These are phyloP conservation scores for Netelia inedita DNA, from an alignment of 2,888 invertebrate species.

Conservation along the genomic window DNA sequence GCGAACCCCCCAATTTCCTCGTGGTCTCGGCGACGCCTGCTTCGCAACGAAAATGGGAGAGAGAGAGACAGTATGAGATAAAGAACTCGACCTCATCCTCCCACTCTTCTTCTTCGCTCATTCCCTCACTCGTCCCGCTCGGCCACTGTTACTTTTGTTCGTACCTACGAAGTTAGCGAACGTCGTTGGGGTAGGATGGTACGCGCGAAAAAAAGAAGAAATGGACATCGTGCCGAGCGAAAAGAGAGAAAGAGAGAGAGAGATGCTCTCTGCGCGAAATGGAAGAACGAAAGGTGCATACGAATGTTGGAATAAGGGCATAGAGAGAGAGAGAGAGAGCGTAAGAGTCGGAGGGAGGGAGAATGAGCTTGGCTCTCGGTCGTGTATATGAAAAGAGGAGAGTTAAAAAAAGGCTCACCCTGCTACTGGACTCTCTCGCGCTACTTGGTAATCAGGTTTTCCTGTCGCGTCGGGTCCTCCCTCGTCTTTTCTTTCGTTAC, in stretches of 20 bases:
- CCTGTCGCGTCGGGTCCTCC: constrained; percentile 62
- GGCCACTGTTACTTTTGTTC: constrained; percentile 63
- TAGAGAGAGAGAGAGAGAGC: constrained; percentile 12
- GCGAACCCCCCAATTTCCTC: constrained; percentile 66
- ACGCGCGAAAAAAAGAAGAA: constrained; percentile 33
- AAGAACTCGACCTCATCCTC: constrained; percentile 10
- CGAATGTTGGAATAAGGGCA: not conserved
- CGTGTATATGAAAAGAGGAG: constrained; percentile 64
- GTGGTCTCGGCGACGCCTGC: constrained; percentile 28
- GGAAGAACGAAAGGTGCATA: constrained; percentile 77
- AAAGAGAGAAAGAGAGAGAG: constrained; percentile 21
- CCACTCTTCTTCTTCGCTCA: constrained; percentile 17
- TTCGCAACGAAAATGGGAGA: constrained; percentile 3
- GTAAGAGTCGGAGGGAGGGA: constrained; percentile 16
- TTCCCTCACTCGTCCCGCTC: constrained; percentile 20
- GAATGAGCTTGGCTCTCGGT: constrained; percentile 42
- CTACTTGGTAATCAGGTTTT: constrained; percentile 68
- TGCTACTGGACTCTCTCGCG: constrained; percentile 57
- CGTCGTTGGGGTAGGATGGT: constrained; percentile 30
- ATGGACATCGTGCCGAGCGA: constrained; percentile 32
- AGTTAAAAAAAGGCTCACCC: constrained; percentile 52
- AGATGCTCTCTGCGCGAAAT: constrained; percentile 67
- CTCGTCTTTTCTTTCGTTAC: constrained; percentile 28
- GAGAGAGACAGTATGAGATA: not conserved
- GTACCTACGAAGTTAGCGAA: constrained; percentile 67